phyloP scores from a whole-genome alignment of 2,888 invertebrate species.

The Cheilosia soror region DNA sequence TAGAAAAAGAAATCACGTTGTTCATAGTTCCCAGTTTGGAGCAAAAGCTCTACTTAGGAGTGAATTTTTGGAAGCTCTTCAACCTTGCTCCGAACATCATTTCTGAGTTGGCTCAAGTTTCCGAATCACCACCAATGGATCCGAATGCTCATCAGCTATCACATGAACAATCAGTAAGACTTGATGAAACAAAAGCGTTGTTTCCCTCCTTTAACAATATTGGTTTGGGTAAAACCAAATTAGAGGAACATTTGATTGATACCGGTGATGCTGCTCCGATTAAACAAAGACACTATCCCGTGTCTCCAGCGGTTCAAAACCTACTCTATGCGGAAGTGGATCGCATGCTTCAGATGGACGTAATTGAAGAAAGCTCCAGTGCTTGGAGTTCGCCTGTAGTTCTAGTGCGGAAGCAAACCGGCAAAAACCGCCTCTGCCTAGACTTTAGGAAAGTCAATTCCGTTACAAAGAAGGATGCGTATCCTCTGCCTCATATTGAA shows the following conservation, averaged over 20 bases:
- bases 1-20: not conserved
- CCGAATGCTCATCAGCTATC: slow-evolving; percentile 1
- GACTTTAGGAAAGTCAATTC: slow-evolving; percentile 1
- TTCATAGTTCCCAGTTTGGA: not conserved
- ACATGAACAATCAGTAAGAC: not conserved
- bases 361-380: too few relatives aligned
- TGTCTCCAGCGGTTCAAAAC: too few relatives aligned
- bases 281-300: too few relatives aligned
- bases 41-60: not conserved
- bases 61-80: slow-evolving; percentile 2
- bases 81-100: not conserved
- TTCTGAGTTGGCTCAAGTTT: not conserved
- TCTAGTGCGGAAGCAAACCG: too few relatives aligned
- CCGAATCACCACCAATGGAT: not conserved
- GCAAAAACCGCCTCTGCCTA: too few relatives aligned
- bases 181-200: not conserved
- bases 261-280: too few relatives aligned
- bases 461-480: slow-evolving; percentile 8
- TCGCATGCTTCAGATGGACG: too few relatives aligned
- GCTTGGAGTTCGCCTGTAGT: too few relatives aligned
- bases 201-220: not conserved
- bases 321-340: too few relatives aligned
- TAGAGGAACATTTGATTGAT: too few relatives aligned
- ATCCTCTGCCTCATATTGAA: slow-evolving; percentile 1
- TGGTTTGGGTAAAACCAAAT: too few relatives aligned